Conservation (phyloP, 2,888 invertebrate species). For the Camptogramma bilineatum region DNA sequence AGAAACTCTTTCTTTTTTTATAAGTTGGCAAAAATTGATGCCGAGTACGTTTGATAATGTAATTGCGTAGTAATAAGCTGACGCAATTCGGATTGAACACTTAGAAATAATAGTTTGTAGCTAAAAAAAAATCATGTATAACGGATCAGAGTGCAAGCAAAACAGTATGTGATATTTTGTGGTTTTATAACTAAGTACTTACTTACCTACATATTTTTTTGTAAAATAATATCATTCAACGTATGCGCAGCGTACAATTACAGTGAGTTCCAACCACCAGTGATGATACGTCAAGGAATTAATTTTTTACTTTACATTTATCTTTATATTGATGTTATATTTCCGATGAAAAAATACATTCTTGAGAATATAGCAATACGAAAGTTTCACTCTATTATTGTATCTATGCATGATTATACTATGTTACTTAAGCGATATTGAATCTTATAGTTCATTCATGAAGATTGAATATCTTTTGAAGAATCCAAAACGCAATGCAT, state of each 20-base stretch:
- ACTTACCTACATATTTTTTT: no score
- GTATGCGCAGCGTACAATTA: neutral
- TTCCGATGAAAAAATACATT: neutral
- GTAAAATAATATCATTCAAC: no score
- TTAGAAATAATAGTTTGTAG: no score
- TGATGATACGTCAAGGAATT: neutral
- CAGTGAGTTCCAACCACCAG: conserved; percentile 9
- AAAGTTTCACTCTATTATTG: neutral
- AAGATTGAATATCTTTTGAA: neutral
- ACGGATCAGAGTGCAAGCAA: no score
- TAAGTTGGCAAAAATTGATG: no score
- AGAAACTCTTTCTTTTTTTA: no score
- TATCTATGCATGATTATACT: neutral
- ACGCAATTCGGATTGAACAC: no score
- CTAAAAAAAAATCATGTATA: no score
- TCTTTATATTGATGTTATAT: neutral
- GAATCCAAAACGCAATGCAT: neutral
- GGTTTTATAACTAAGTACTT: no score
- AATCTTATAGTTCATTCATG: neutral
- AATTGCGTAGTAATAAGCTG: no score
- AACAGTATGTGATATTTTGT: no score
- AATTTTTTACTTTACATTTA: neutral
- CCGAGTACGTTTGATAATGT: no score
- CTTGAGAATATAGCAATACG: neutral
- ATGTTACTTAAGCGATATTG: neutral